These are phyloP conservation scores for Gymnothorax javanicus DNA, from an alignment of 2,797 vertebrate genomes.

Conservation along the genomic window DNA sequence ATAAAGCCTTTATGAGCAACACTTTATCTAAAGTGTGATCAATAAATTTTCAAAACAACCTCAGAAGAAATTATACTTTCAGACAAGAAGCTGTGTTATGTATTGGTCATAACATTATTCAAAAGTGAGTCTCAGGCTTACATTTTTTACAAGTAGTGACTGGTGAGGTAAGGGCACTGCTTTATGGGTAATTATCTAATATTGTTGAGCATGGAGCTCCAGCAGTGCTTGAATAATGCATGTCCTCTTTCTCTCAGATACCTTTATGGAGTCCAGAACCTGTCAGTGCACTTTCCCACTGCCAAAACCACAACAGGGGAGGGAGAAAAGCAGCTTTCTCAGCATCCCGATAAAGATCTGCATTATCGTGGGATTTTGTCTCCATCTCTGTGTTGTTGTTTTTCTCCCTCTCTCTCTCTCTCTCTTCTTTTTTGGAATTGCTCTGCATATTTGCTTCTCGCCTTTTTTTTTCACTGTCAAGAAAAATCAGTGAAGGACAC, in stretches of 20 bases:
- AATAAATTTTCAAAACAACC: not conserved
- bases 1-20: no score
- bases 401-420: not conserved
- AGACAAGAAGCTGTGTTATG: not conserved
- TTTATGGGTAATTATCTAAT: constrained; percentile 39
- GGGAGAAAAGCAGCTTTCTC: constrained; percentile 35
- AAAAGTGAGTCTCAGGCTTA: constrained; percentile 23
- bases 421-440: constrained; percentile 30
- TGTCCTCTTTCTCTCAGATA: constrained; percentile 35
- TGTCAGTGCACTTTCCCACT: constrained; percentile 15
- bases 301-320: constrained; percentile 8
- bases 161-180: constrained; percentile 31
- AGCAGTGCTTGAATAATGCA: constrained; percentile 23
- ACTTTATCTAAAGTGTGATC: no score
- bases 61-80: not conserved
- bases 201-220: constrained; percentile 40
- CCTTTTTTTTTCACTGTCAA: constrained; percentile 41
- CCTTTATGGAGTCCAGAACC: constrained; percentile 28
- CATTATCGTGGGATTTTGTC: constrained; percentile 44
- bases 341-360: constrained; percentile 47
- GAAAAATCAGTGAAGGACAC: constrained; percentile 20
- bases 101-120: not conserved
- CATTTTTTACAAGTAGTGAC: constrained; percentile 26
- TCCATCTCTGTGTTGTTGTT: constrained; percentile 40
- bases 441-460: constrained; percentile 29